Conservation (phyloP, 2,113 vertebrate genomes). For the Hemichromis elongatus region DNA sequence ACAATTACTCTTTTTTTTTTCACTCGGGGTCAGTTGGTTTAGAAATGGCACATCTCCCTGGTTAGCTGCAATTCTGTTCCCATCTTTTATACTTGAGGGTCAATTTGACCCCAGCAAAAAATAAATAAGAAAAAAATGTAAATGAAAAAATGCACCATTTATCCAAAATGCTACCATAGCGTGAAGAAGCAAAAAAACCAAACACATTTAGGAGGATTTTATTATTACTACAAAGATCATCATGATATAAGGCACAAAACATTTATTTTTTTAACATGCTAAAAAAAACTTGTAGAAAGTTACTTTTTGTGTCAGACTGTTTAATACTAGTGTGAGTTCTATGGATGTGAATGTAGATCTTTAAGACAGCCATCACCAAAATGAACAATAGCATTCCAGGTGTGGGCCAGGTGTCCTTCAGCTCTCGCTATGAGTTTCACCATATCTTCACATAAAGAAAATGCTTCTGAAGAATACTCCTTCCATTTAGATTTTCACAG, state of each 20-base stretch:
- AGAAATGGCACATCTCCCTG: background rate
- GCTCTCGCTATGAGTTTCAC: background rate
- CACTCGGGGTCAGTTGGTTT: background rate
- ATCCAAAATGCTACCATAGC: background rate
- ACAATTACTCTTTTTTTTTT: background rate
- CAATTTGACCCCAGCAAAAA: background rate
- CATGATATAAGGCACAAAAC: background rate
- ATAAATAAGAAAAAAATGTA: too few species aligned
- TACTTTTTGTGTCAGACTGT: background rate
- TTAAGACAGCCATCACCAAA: background rate
- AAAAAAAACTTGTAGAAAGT: background rate
- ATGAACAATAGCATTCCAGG: fast-evolving
- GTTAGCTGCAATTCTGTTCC: background rate
- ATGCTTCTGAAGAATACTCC: background rate
- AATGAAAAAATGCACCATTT: background rate
- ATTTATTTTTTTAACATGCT: too few species aligned
- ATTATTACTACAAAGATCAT: background rate
- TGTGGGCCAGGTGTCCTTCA: background rate
- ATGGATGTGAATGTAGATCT: background rate
- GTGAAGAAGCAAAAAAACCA: background rate
- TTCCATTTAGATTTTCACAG: background rate
- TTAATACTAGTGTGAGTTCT: background rate
- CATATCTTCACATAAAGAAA: background rate
- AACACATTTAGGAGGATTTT: background rate
- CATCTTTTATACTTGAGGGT: background rate